These are phyloP conservation scores for Otolemur crassicaudatus DNA, from an alignment of 2,797 vertebrate genomes.

Conservation along the genomic window DNA sequence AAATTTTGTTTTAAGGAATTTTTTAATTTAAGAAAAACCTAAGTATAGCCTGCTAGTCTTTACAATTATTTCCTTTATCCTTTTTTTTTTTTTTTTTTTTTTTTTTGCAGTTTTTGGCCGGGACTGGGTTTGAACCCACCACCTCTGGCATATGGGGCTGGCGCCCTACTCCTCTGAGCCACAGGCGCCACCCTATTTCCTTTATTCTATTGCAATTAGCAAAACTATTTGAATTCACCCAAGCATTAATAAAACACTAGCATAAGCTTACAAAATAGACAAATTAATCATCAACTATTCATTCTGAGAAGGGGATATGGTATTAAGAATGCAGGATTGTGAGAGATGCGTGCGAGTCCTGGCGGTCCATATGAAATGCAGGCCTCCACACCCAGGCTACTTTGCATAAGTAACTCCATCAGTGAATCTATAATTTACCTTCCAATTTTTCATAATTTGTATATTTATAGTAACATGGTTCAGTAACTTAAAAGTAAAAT, in stretches of 20 bases:
- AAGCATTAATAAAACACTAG: constrained; percentile 47
- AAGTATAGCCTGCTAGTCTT: not conserved
- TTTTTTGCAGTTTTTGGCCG: no score
- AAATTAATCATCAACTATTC: constrained; percentile 43
- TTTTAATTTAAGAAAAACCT: constrained; percentile 49
- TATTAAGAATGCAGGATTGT: constrained; percentile 1
- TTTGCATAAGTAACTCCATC: not conserved
- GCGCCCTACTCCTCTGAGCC: no score
- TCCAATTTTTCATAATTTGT: constrained; percentile 5
- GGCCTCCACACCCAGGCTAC: not conserved
- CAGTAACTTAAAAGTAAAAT: constrained; percentile 37
- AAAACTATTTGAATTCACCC: constrained; percentile 15
- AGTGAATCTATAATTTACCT: not conserved
- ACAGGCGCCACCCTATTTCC: not conserved
- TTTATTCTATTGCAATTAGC: constrained; percentile 8
- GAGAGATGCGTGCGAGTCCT: not conserved
- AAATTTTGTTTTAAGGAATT: constrained; percentile 4
- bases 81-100: not conserved
- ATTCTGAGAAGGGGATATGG: not conserved
- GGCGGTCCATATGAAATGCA: not conserved
- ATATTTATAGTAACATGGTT: constrained; percentile 27
- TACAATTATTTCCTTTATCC: not conserved
- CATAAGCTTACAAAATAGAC: constrained; percentile 14
- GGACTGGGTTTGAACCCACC: no score
- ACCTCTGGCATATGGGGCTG: no score